Conservation (phyloP, 2,797 vertebrate genomes). For the Urophycis tenuis region DNA sequence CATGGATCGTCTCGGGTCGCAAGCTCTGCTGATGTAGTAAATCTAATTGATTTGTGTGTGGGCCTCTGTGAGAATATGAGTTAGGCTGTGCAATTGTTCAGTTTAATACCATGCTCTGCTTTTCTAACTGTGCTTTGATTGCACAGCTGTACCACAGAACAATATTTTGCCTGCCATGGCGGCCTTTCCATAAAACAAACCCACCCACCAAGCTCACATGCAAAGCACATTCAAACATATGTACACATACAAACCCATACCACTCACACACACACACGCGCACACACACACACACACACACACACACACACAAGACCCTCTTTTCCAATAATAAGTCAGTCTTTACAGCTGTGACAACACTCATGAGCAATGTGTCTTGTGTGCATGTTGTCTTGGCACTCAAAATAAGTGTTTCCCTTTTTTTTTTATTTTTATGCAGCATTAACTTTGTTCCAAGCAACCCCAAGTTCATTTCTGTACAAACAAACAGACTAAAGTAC, state of each 20-base stretch:
- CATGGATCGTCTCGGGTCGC: slow-evolving; percentile 19
- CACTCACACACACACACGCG: slow-evolving; percentile 11
- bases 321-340: slow-evolving; percentile 10
- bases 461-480: slow-evolving; percentile 18
- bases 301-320: not conserved
- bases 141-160: slow-evolving; percentile 21
- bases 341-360: slow-evolving; percentile 22
- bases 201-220: not conserved
- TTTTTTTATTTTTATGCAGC: slow-evolving; percentile 1
- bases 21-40: slow-evolving; percentile 6
- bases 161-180: slow-evolving; percentile 1
- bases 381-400: slow-evolving; percentile 15
- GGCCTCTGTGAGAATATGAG: slow-evolving; percentile 9
- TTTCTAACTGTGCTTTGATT: slow-evolving; percentile 10
- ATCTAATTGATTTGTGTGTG: no score
- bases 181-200: slow-evolving; percentile 5
- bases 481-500: not conserved
- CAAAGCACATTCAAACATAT: not conserved
- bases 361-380: not conserved
- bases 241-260: slow-evolving; percentile 11
- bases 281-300: slow-evolving; percentile 11
- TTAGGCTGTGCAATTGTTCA: slow-evolving; percentile 2
- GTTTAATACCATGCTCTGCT: slow-evolving; percentile 1
- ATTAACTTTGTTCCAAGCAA: slow-evolving; percentile 5
- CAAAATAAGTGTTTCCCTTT: slow-evolving; percentile 19